A percentile compares a stretch with the other conserved stretches of the same genome.
Evolutionary conservation across 2,888 invertebrate genomes (phyloP).

Genomic region (Heterodera filipjevi): DNA sequence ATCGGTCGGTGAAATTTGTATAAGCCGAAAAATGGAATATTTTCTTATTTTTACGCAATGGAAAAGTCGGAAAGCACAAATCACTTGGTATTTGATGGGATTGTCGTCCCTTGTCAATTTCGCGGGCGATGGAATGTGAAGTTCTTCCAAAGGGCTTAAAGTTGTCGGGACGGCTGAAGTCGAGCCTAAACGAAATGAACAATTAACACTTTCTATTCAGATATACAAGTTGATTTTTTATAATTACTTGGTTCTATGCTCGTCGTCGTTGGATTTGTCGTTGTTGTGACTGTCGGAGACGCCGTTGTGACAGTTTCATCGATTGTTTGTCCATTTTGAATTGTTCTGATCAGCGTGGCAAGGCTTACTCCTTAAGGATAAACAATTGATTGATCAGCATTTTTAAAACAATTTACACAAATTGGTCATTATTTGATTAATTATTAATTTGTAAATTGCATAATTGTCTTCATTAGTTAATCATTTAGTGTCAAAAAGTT

Average conservation of each 20-base stretch:
- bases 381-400: too few species aligned
- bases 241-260: neutral
- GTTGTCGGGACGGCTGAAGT: neutral
- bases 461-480: too few species aligned
- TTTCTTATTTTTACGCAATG: neutral
- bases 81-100: neutral
- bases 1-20: conserved; percentile 30
- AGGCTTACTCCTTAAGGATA: neutral
- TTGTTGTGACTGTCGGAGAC: neutral
- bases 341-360: neutral
- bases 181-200: neutral
- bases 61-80: neutral
- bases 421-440: too few species aligned
- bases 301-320: neutral
- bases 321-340: conserved; percentile 1
- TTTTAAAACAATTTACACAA: too few species aligned
- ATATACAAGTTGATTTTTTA: neutral
- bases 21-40: conserved; percentile 22
- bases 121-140: neutral
- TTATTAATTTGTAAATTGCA: too few species aligned
- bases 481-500: too few species aligned
- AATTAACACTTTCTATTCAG: neutral
- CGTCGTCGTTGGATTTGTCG: neutral
- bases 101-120: neutral
- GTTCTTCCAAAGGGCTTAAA: neutral